These are phyloP conservation scores for Octomys mimax DNA, from an alignment of 2,797 vertebrate species.

Conservation along the genomic window DNA sequence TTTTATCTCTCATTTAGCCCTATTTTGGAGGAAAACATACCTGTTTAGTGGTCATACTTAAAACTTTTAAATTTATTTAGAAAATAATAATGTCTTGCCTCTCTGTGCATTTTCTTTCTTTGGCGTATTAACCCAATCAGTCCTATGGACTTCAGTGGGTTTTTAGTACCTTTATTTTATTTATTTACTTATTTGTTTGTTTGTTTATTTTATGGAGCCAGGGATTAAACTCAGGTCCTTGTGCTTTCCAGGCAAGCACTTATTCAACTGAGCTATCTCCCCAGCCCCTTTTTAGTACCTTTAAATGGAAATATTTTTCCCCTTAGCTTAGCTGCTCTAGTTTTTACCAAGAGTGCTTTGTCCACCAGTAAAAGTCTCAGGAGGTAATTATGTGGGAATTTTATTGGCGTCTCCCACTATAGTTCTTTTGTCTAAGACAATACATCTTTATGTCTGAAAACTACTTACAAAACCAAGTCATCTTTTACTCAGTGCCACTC, in stretches of 20 bases:
- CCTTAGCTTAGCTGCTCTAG: neutral
- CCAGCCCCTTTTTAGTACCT: neutral
- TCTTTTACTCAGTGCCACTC: neutral
- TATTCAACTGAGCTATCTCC: too few species aligned
- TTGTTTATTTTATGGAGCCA: too few species aligned
- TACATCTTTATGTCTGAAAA: neutral
- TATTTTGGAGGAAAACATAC: neutral
- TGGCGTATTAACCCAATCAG: neutral
- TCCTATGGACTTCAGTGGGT: neutral
- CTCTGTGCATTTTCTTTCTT: neutral
- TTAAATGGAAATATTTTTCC: neutral
- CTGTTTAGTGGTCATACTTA: neutral
- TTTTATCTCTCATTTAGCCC: neutral
- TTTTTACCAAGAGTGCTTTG: constrained; percentile 3
- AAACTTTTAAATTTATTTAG: neutral
- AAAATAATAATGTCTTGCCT: neutral
- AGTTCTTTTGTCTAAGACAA: neutral
- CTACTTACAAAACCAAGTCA: neutral
- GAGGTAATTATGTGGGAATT: neutral
- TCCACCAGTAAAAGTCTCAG: neutral
- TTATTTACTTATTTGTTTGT: too few species aligned
- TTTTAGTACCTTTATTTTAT: neutral
- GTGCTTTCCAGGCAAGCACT: too few species aligned
- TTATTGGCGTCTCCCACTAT: neutral
- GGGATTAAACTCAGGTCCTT: too few species aligned